These are phyloP conservation scores for Heliconius ethilla DNA, from an alignment of 2,888 invertebrate species.

Conservation along the genomic window DNA sequence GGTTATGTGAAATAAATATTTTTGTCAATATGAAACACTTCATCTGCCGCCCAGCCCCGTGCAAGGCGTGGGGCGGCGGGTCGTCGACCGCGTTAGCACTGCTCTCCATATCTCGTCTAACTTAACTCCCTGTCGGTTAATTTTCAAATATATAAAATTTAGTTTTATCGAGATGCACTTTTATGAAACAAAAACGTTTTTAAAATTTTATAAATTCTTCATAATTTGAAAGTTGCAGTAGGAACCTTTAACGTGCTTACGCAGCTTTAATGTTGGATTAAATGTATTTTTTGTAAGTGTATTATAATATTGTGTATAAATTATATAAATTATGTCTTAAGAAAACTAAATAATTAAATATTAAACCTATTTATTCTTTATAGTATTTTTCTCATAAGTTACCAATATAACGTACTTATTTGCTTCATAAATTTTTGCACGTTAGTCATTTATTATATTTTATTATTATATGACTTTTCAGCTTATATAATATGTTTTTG, in stretches of 20 bases:
- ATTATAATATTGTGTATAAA: not conserved
- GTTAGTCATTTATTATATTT: too few relatives aligned
- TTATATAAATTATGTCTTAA: not conserved
- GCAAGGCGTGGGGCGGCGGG: conserved; percentile 64
- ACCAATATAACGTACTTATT: too few relatives aligned
- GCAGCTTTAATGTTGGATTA: not conserved
- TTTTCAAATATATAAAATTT: conserved; percentile 24
- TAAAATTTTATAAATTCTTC: not conserved
- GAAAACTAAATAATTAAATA: not conserved
- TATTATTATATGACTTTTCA: too few relatives aligned
- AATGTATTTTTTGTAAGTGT: not conserved
- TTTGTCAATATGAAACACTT: conserved; percentile 21
- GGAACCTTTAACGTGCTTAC: not conserved
- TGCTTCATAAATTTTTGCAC: too few relatives aligned
- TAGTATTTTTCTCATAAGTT: too few relatives aligned
- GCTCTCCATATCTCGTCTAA: conserved; percentile 71
- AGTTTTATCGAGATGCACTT: not conserved
- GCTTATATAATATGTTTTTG: too few relatives aligned
- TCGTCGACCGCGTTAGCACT: conserved; percentile 76
- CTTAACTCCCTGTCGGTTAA: conserved; percentile 53
- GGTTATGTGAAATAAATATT: conserved; percentile 7
- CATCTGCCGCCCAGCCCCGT: conserved; percentile 40
- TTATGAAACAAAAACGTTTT: not conserved
- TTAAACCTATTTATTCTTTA: too few relatives aligned
- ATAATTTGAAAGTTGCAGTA: not conserved